Evolutionary conservation across 2,797 vertebrate species (phyloP), one percentile per base, ranked within the genome.

Genomic region (Leucoraja ocellata): DNA sequence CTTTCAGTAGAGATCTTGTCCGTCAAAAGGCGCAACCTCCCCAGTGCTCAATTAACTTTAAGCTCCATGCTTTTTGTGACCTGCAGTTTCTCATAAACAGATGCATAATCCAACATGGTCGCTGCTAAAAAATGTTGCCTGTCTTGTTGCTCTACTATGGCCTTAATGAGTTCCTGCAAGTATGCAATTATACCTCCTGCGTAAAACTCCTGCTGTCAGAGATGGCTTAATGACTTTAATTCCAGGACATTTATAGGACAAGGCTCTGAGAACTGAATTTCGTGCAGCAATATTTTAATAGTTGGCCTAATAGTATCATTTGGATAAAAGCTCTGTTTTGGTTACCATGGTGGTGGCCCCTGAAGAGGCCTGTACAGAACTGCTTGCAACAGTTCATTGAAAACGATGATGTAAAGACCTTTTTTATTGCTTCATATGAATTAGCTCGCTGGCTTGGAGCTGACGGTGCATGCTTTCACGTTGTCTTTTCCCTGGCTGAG

Each of bases 241-340:
- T 92, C 90, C 36, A 76, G 46, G 39, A 76, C 90, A 92, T 76
- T 91, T 92, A 46, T 46, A 92, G 25, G 71, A 74, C 90, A 92
- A 23, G 11, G 25, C 73, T 92, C 90, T 54, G 13, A 73, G 46
- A 76, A 92, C 13, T 58, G 71, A 25, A 68, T 76, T 46, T 14
- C 76, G 32, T 58, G 18, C 23, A 76, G 36, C 54, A 14, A 92
- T 91, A n/a, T 46, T 71, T 91, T 13, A 91, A 91, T 92, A 71
- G 71, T 46, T 76, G 8, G 39, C 10, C 25, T 74, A 28, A 92
- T 92, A 54, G 71, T 39, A 74, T 92, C 65, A 46, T 92, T 74
- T 92, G 23, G 90, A 74, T 92, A 76, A 92, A 92, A 92, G 90
- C 39, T 74, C 36, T 58, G 39, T 92, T 92, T 39, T 92, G 46